Evolutionary conservation across 2,888 invertebrate genomes (phyloP).

Genomic region (Polydrusus cervinus): DNA sequence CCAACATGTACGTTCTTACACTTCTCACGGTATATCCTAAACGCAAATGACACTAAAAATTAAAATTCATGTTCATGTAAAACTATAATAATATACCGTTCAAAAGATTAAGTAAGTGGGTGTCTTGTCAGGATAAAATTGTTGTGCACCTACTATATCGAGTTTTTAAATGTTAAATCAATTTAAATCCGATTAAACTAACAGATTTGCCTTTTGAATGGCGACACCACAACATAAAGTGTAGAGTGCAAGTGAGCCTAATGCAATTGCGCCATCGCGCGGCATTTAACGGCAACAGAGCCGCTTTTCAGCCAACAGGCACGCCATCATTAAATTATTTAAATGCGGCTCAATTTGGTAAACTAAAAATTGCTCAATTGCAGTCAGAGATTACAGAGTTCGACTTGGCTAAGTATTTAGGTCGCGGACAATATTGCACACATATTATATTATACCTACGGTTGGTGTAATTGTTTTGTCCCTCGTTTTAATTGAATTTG

Average conservation of each 20-base stretch:
- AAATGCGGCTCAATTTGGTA: slow-evolving; percentile 67
- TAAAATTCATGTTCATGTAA: neutral
- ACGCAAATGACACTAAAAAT: too few relatives aligned
- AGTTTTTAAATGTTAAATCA: slow-evolving; percentile 27
- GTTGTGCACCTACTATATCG: neutral
- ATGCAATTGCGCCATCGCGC: slow-evolving; percentile 40
- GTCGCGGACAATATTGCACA: slow-evolving; percentile 64
- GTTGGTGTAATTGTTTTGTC: slow-evolving; percentile 40
- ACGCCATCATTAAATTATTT: slow-evolving; percentile 61
- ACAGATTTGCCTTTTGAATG: slow-evolving; percentile 23
- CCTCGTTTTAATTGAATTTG: slow-evolving; percentile 43
- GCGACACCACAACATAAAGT: slow-evolving; percentile 24
- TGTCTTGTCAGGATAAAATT: slow-evolving; percentile 1
- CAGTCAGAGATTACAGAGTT: slow-evolving; percentile 65
- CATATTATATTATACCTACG: slow-evolving; percentile 49
- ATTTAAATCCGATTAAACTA: slow-evolving; percentile 25
- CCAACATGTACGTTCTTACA: too few relatives aligned
- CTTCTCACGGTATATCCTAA: too few relatives aligned
- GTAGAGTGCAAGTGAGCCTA: slow-evolving; percentile 31
- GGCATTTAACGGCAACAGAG: slow-evolving; percentile 38
- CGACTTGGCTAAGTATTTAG: slow-evolving; percentile 72
- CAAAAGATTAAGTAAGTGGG: neutral
- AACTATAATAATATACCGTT: neutral
- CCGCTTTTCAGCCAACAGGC: slow-evolving; percentile 32
- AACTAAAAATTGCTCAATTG: slow-evolving; percentile 64